These are phyloP conservation scores for Acropora tenuis DNA, from an alignment of 64 coral and sea anemone species.

Conservation along the genomic window DNA sequence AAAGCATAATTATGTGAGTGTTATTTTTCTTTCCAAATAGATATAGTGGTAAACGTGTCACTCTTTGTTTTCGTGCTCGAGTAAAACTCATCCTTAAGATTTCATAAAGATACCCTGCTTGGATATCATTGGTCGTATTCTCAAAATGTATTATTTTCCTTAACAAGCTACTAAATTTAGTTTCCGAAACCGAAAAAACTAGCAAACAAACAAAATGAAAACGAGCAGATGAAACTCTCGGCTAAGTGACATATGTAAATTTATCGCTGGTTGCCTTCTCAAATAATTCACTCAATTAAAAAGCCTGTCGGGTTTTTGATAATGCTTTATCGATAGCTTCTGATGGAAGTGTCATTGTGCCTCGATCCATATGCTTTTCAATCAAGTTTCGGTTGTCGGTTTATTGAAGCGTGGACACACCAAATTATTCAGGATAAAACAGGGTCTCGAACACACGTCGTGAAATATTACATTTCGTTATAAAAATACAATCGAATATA, in stretches of 20 bases:
- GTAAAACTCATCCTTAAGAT: too few relatives aligned
- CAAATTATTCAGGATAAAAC: background rate
- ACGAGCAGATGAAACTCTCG: background rate
- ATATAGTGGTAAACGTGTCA: too few relatives aligned
- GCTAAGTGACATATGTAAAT: background rate
- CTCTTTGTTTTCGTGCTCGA: too few relatives aligned
- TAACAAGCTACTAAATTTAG: background rate
- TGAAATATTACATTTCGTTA: background rate
- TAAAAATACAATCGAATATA: background rate
- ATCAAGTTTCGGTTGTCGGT: background rate
- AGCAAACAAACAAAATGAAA: too few relatives aligned
- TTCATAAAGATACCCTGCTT: background rate
- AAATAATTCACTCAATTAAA: background rate
- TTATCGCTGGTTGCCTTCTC: background rate
- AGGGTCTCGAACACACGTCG: background rate
- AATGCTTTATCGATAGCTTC: background rate
- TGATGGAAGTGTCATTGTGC: background rate
- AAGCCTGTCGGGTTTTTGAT: background rate
- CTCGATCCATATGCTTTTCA: background rate
- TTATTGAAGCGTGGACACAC: background rate
- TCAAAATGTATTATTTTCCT: background rate
- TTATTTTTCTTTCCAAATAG: too few relatives aligned
- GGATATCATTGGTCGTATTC: background rate
- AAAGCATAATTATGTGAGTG: too few relatives aligned
- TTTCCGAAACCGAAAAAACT: background rate